Conservation (phyloP, 53 echinoderm and acorn worm species). For the Pentamera pediparva region DNA sequence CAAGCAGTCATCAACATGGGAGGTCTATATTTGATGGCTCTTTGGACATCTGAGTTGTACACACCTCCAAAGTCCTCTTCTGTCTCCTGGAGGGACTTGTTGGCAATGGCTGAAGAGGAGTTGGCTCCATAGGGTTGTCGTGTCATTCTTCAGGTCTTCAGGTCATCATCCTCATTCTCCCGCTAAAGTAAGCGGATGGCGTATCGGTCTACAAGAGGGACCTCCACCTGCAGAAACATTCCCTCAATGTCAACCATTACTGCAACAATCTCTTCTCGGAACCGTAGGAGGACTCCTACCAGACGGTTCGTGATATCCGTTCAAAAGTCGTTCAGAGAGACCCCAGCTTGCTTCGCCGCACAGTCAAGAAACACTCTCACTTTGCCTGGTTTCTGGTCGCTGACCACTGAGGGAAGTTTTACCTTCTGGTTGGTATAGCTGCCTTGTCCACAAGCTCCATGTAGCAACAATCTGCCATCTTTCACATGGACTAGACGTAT, state of each 20-base stretch:
- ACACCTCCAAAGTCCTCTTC: no score
- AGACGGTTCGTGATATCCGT: conserved; percentile 42
- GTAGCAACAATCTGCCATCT: conserved; percentile 14
- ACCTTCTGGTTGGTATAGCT: background rate
- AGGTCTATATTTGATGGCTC: background rate
- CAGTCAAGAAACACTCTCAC: conserved; percentile 40
- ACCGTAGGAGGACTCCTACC: conserved; percentile 18
- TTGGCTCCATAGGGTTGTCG: conserved; percentile 19
- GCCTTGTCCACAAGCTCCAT: conserved; percentile 21
- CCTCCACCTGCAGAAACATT: conserved; percentile 22
- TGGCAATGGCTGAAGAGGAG: conserved; percentile 10
- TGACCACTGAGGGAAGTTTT: conserved; percentile 24
- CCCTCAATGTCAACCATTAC: conserved; percentile 11
- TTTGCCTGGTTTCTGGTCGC: conserved; percentile 25
- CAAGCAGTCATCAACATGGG: conserved; percentile 20
- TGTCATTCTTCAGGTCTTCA: conserved; percentile 13
- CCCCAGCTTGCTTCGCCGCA: conserved; percentile 23
- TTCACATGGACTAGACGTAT: conserved; percentile 12
- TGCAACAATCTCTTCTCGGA: conserved; percentile 3
- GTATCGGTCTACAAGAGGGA: background rate
- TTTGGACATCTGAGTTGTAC: conserved; percentile 3
- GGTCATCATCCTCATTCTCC: background rate
- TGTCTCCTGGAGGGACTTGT: background rate
- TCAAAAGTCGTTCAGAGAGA: conserved; percentile 29
- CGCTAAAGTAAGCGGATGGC: background rate